Percentiles rank a stretch among this genome's conserved stretches.
Evolutionary conservation across 2,888 invertebrate species (phyloP).

Genomic region (Drosophila melanocephala): DNA sequence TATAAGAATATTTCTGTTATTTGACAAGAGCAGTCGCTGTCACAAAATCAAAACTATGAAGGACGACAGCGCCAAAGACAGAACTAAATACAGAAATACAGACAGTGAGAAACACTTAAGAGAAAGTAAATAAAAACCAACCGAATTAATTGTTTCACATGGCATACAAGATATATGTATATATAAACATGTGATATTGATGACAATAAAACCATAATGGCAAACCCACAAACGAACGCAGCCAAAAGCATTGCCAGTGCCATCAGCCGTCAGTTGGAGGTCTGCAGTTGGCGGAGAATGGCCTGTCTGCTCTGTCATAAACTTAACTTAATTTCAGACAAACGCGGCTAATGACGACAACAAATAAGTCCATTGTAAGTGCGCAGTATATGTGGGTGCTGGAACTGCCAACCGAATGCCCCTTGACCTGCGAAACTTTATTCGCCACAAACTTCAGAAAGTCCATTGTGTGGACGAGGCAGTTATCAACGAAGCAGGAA

Average conservation of each 20-base stretch:
- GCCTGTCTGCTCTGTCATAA: slow-evolving; percentile 60
- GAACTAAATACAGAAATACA: slow-evolving; percentile 8
- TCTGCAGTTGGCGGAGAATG: slow-evolving; percentile 21
- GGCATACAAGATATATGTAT: slow-evolving; percentile 50
- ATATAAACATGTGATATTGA: slow-evolving; percentile 72
- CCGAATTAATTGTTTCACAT: slow-evolving; percentile 73
- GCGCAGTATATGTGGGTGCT: slow-evolving; percentile 11
- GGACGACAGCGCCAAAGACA: slow-evolving; percentile 49
- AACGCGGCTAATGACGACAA: slow-evolving; percentile 77
- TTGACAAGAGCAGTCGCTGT: slow-evolving; percentile 72
- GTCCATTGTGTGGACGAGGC: slow-evolving; percentile 13
- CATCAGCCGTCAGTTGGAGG: slow-evolving; percentile 27
- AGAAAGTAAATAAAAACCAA: slow-evolving; percentile 70
- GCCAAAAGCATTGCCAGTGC: slow-evolving; percentile 25
- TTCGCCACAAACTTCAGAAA: slow-evolving; percentile 37
- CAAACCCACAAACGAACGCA: slow-evolving; percentile 46
- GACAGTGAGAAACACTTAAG: slow-evolving; percentile 64
- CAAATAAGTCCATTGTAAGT: slow-evolving; percentile 59
- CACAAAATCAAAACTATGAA: slow-evolving; percentile 80
- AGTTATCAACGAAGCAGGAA: slow-evolving; percentile 2
- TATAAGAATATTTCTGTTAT: slow-evolving; percentile 49
- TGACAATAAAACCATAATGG: slow-evolving; percentile 81
- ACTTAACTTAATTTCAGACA: slow-evolving; percentile 78
- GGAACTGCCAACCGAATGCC: slow-evolving; percentile 32
- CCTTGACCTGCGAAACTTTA: slow-evolving; percentile 53